Percentiles rank a stretch among this genome's conserved stretches.
These are phyloP conservation scores for Trypoxylus dichotomus DNA, from an alignment of 1,140 invertebrate genomes.

Conservation along the genomic window DNA sequence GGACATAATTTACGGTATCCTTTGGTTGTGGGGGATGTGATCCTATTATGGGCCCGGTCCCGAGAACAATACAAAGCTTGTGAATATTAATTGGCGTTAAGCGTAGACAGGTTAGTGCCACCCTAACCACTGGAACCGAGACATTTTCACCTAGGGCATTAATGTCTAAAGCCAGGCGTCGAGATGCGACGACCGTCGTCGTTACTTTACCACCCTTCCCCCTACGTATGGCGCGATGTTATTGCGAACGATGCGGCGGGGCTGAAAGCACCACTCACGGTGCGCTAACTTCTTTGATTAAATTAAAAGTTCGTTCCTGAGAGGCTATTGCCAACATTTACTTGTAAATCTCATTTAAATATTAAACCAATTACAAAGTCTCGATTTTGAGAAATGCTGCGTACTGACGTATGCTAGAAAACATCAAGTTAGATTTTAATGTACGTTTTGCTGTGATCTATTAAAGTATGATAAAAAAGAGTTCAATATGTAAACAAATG, in stretches of 20 bases:
- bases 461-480: too few species aligned
- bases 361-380: constrained; percentile 38
- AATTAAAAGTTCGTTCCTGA: constrained; percentile 52
- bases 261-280: constrained; percentile 47
- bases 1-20: constrained; percentile 23
- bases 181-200: not conserved
- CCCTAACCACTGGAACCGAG: constrained; percentile 49
- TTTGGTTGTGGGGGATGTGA: constrained; percentile 10
- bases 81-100: constrained; percentile 50
- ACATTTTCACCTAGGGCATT: constrained; percentile 51
- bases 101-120: constrained; percentile 38
- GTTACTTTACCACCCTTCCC: constrained; percentile 35
- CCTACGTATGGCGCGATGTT: not conserved
- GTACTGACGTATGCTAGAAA: too few species aligned
- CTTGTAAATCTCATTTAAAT: constrained; percentile 54
- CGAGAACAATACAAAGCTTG: constrained; percentile 36
- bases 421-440: too few species aligned
- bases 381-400: not conserved
- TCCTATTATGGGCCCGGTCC: constrained; percentile 21
- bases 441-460: too few species aligned
- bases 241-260: not conserved
- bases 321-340: constrained; percentile 48
- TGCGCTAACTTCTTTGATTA: constrained; percentile 55
- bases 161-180: constrained; percentile 36
- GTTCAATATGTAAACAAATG: too few species aligned